Evolutionary conservation across 1,140 invertebrate genomes (phyloP), one percentile per base, ranked within the genome.

Genomic region (Latrodectus geometricus): DNA sequence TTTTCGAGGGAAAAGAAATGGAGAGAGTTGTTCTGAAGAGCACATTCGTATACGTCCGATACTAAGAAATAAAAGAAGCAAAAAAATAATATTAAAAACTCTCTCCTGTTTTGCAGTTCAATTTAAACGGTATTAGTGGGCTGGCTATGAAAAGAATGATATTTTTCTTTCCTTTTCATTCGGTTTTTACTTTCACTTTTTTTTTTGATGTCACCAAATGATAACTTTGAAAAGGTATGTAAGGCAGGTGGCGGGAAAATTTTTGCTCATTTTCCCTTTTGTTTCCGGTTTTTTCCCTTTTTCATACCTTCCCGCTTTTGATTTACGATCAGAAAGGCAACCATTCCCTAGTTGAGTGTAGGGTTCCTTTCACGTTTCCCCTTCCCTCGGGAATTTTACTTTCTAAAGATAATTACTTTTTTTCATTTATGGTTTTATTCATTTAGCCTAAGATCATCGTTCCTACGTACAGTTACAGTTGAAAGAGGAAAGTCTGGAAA

Each of bases 361-460:
- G 49, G 20, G n/a, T 35, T 23, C 54, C 17, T 61, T 76, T 21
- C 54, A 54, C 21, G 14, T 77, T 35, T 65, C 21, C 49, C 17
- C 15, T 48, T 4, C 23, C 61, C 15, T 65, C 48, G 35, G 61
- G 35, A 15, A 17, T 78, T 20, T 9, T 66, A 68, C 35, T 20
- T 78, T 78, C 23, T 48, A 78, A 78, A 78, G 56, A 66, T 66
- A 78, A 66, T 78, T 78, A 35, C 23, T 68, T 78, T 68, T 78
- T 78, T 14, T 66, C n/a, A 11, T 66, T 20, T 35, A 20, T 66
- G 35, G 23, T 35, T 49, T 77, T 23, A 48, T 66, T 78, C 54
- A 48, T 21, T 9, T 20, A 61, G 52, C 49, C 11, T 17, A 0
- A 9, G 61, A 23, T 78, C 54, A 1, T 66, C 8, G 48, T 78